A percentile compares a stretch with the other conserved stretches of the same genome.
Conservation (phyloP, 2,797 vertebrate genomes). For the Streptopelia turtur region DNA sequence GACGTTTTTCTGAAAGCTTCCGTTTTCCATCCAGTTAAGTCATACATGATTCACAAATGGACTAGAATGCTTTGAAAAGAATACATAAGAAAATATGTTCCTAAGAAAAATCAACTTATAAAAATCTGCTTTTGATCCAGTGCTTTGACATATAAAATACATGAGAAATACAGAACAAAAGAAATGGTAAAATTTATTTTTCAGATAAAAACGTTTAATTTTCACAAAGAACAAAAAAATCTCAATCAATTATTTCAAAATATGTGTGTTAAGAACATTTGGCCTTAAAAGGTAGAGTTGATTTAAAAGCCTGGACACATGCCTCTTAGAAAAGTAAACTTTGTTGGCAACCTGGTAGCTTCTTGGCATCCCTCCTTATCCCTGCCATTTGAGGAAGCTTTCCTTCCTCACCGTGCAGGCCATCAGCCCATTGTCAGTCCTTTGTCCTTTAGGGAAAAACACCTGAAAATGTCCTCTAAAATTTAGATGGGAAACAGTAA, state of each 20-base stretch:
- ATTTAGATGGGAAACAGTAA: too few relatives aligned
- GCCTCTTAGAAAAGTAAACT: background rate
- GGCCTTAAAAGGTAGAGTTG: background rate
- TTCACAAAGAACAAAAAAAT: background rate
- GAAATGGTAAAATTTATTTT: background rate
- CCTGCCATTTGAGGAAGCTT: background rate
- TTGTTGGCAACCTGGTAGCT: background rate
- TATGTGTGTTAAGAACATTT: background rate
- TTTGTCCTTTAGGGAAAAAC: background rate
- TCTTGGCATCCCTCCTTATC: background rate
- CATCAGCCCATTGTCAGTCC: background rate
- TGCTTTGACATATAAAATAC: background rate
- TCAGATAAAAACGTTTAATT: background rate
- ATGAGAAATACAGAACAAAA: background rate
- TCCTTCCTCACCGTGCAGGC: background rate
- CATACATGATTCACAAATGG: background rate
- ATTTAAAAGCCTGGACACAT: background rate
- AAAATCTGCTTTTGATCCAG: background rate
- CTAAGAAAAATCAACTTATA: background rate
- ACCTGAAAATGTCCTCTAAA: too few relatives aligned
- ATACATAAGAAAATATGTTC: background rate
- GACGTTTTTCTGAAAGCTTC: background rate
- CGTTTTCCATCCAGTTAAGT: background rate
- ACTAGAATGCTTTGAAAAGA: background rate
- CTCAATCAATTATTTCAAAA: background rate